These are phyloP conservation scores for Heteromurus nitidus DNA, from an alignment of 2,888 invertebrate genomes.

Conservation along the genomic window DNA sequence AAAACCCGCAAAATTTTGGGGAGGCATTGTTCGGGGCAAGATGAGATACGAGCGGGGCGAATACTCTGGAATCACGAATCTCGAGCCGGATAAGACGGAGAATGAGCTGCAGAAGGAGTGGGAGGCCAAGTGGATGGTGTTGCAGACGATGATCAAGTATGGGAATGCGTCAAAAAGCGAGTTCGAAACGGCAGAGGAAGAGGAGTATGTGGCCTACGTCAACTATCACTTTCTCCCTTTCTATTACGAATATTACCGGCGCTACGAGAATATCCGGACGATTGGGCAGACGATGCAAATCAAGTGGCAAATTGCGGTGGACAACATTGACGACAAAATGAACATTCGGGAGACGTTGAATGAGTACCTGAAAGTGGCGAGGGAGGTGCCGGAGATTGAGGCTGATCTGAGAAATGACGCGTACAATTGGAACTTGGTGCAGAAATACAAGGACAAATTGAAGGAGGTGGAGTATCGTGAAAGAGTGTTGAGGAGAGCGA, in stretches of 20 bases:
- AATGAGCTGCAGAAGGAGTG: neutral
- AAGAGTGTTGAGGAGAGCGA: neutral
- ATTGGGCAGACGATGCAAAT: neutral
- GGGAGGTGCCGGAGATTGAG: neutral
- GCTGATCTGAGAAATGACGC: neutral
- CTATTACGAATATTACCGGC: neutral
- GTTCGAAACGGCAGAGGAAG: neutral
- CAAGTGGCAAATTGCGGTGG: neutral
- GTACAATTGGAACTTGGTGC: no score
- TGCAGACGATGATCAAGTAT: no score
- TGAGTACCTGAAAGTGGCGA: neutral
- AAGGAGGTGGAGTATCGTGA: neutral
- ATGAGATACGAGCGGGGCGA: neutral
- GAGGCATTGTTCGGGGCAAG: neutral
- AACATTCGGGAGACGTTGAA: neutral
- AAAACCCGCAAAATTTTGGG: neutral
- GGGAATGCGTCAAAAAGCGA: no score
- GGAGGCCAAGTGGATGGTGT: neutral
- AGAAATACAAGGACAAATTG: no score
- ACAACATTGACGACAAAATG: neutral
- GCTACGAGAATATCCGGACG: neutral
- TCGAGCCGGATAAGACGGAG: neutral
- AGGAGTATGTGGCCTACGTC: neutral
- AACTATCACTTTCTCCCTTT: neutral
- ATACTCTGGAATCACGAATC: neutral